These are phyloP conservation scores for Eristalinus aeneus DNA, from an alignment of 2,888 invertebrate genomes.

Conservation along the genomic window DNA sequence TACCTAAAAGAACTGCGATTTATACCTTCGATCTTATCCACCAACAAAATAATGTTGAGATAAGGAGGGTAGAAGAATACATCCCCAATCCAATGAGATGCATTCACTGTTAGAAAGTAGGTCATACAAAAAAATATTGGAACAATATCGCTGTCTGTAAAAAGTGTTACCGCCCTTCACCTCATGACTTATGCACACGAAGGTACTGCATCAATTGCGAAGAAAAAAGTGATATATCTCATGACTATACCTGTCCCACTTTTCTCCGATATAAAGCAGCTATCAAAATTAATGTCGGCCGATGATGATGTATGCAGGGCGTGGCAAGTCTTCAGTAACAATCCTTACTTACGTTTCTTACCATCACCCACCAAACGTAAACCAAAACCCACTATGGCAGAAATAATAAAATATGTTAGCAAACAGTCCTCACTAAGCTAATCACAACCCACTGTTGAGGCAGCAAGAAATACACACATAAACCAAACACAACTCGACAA, in stretches of 20 bases:
- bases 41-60: no score
- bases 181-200: neutral
- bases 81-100: slow-evolving; percentile 52
- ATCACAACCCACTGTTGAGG: no score
- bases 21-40: no score
- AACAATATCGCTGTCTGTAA: neutral
- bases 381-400: neutral
- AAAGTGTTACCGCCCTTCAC: neutral
- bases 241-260: neutral
- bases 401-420: no score
- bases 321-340: no score
- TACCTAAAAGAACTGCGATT: no score
- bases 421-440: no score
- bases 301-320: neutral
- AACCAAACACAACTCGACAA: no score
- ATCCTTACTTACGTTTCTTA: neutral
- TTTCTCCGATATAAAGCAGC: neutral
- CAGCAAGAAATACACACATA: no score
- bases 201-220: neutral
- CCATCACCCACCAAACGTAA: neutral
- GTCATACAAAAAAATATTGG: slow-evolving; percentile 4
- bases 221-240: neutral
- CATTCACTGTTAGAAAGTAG: slow-evolving; percentile 38
- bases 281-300: neutral
- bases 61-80: slow-evolving; percentile 31